Base-by-base conservation (phyloP, 2,113 vertebrate genomes). In the Pagrus major region DNA sequence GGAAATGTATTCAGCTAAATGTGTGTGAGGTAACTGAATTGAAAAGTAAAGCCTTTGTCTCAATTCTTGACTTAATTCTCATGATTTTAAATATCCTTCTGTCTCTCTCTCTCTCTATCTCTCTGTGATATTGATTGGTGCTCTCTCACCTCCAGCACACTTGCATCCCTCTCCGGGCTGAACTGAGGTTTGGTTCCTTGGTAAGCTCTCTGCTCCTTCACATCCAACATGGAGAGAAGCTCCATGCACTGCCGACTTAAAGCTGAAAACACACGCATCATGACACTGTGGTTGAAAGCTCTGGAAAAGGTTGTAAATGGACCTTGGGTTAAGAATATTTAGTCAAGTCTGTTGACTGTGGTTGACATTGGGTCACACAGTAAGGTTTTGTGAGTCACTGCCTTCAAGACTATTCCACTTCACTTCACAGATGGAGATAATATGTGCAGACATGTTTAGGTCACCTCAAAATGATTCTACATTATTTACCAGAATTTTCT, bases 241-340 rank as follows among this genome's bases (percentile, higher is more conserved):
- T 99, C 97, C 89, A 95, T 84, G 79, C 91, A 95, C 84, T 95
- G 96, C 58, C 93, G 96, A 71, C 91, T 96, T 61, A 97, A 63
- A 78, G 91, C 97, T 99, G 70, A 15, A 80, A 16, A 58, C 25
- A 74, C 47, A 42, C 35, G 73, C 23, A 46, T 6, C 1, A 21
- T 2, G 9, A 51, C 20, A 31, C n/a, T 59, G 5, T 6, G 8
- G 39, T 29, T 71, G 6, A 46, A 60, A 55, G 37, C 27, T 31
- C 33, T 31, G 5, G 21, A 47, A 46, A 65, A 63, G 7, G 14
- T 52, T 0, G 2, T 11, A 25, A 20, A 0, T 12, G 49, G 9
- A 42, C 9, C 0, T 23, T 21, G 10, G 15, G 7, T 27, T 52
- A 15, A 15, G 6, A 58, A 5, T 39, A 15, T 55, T n/a, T n/a